Evolutionary conservation across 2,797 vertebrate species (phyloP).

Genomic region (Tragopan temminckii): DNA sequence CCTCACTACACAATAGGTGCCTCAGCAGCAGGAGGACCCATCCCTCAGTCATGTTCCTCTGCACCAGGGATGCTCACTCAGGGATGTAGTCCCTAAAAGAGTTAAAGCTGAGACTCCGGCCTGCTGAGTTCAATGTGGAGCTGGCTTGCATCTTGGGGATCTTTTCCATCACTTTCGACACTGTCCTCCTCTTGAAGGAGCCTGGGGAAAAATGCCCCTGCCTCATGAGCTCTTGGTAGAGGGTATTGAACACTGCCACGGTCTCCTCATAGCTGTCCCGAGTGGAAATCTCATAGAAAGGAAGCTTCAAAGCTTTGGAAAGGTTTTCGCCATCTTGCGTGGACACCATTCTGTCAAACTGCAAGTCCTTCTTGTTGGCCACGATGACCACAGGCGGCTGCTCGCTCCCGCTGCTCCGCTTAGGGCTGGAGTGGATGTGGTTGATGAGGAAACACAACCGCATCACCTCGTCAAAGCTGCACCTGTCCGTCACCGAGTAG

Average conservation of each 20-base stretch:
- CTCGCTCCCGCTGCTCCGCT: constrained; percentile 62
- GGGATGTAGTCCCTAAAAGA: constrained; percentile 85
- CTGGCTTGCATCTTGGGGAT: constrained; percentile 84
- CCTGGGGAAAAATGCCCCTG: constrained; percentile 79
- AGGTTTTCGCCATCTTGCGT: constrained; percentile 79
- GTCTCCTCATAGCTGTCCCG: constrained; percentile 85
- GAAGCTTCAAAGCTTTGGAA: constrained; percentile 80
- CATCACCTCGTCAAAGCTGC: constrained; percentile 87
- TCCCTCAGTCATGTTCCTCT: neutral
- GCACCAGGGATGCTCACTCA: constrained; percentile 55
- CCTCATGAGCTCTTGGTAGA: constrained; percentile 80
- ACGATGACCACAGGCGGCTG: constrained; percentile 81
- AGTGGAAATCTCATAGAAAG: constrained; percentile 83
- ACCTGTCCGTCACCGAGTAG: constrained; percentile 86
- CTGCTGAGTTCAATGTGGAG: constrained; percentile 65
- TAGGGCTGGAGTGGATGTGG: constrained; percentile 79
- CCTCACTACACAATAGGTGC: neutral
- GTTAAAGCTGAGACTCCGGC: constrained; percentile 84
- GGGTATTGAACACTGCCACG: constrained; percentile 76
- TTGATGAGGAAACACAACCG: constrained; percentile 85
- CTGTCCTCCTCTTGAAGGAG: constrained; percentile 79
- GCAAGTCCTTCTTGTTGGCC: constrained; percentile 86
- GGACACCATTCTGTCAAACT: constrained; percentile 86
- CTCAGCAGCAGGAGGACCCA: neutral
- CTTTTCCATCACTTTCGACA: constrained; percentile 86